These are phyloP conservation scores for Protodeltote pygarga DNA, from an alignment of 2,888 invertebrate species.

Conservation along the genomic window DNA sequence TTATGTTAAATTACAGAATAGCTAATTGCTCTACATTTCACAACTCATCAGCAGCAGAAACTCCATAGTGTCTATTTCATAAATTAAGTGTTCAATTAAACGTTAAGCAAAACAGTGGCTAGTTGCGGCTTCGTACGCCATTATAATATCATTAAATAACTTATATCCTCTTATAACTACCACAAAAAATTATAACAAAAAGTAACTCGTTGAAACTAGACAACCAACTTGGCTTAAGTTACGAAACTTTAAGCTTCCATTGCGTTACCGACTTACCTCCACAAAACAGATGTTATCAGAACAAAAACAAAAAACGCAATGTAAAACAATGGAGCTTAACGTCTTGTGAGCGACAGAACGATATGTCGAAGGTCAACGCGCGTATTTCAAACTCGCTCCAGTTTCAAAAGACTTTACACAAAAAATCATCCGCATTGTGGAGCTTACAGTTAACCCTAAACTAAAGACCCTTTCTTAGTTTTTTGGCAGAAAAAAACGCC, in stretches of 20 bases:
- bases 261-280: slow-evolving; percentile 19
- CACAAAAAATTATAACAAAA: slow-evolving; percentile 34
- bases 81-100: slow-evolving; percentile 3
- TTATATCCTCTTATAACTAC: slow-evolving; percentile 10
- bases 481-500: slow-evolving; percentile 80
- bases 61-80: too few species aligned
- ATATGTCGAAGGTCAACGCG: slow-evolving; percentile 60
- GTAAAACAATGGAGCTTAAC: slow-evolving; percentile 47
- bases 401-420: slow-evolving; percentile 52
- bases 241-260: slow-evolving; percentile 27
- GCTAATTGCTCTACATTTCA: too few species aligned
- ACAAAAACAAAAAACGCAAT: slow-evolving; percentile 52
- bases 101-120: slow-evolving; percentile 3
- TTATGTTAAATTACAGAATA: too few species aligned
- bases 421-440: slow-evolving; percentile 66
- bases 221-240: slow-evolving; percentile 21
- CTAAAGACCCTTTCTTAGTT: slow-evolving; percentile 79
- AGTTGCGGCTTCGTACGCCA: neutral
- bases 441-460: slow-evolving; percentile 81
- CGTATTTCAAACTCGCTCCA: slow-evolving; percentile 57
- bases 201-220: slow-evolving; percentile 5
- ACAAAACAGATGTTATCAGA: slow-evolving; percentile 45
- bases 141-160: slow-evolving; percentile 31
- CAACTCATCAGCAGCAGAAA: too few species aligned
- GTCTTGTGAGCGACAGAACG: slow-evolving; percentile 33